phyloP scores from a whole-genome alignment of 64 coral and sea anemone genomes.

The Porites lutea region DNA sequence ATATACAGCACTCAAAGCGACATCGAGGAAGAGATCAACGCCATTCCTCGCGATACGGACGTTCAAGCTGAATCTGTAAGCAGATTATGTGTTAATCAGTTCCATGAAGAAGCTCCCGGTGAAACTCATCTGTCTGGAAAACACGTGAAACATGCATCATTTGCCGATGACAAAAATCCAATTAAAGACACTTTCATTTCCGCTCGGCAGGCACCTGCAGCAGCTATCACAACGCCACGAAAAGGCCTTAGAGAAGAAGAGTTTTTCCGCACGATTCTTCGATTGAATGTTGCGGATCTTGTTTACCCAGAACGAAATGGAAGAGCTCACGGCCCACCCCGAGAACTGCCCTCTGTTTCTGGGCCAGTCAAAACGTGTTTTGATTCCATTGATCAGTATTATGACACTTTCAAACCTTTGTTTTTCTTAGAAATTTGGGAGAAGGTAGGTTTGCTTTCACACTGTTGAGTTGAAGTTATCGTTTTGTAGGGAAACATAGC shows the following conservation, averaged over 20 bases:
- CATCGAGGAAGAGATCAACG: not conserved
- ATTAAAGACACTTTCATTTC: not conserved
- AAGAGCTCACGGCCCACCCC: not conserved
- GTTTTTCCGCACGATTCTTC: conserved; percentile 22
- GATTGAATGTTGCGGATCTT: conserved; percentile 14
- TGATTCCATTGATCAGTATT: conserved; percentile 45
- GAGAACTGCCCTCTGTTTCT: not conserved
- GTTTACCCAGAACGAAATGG: not conserved
- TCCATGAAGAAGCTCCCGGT: not conserved
- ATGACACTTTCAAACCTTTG: conserved; percentile 31
- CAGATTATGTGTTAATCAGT: not conserved
- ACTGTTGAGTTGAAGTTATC: no score
- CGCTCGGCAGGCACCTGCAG: not conserved
- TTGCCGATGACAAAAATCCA: not conserved
- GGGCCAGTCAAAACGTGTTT: conserved; percentile 19
- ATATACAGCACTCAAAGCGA: not conserved
- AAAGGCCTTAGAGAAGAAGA: conserved; percentile 16
- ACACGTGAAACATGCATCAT: not conserved
- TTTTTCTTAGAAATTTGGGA: conserved; percentile 52
- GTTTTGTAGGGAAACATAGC: no score
- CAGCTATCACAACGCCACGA: not conserved
- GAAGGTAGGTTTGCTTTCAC: conserved; percentile 14
- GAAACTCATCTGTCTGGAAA: not conserved
- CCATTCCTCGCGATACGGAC: not conserved
- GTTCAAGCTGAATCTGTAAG: not conserved